Conservation (phyloP, 2,797 vertebrate genomes). For the Rhinoraja longicauda region DNA sequence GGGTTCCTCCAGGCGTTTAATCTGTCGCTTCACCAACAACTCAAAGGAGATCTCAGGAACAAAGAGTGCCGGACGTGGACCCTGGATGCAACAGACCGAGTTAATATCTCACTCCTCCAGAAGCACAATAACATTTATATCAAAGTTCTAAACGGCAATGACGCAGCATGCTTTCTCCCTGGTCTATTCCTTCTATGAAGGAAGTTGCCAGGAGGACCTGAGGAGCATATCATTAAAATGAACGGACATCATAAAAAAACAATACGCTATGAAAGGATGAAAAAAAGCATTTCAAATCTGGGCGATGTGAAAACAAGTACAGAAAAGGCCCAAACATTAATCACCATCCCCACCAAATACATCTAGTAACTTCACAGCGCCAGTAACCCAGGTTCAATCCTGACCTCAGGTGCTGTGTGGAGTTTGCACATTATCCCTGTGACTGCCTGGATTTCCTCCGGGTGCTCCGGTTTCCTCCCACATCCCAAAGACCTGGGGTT, state of each 20-base stretch:
- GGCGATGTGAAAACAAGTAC: neutral
- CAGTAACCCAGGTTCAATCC: no score
- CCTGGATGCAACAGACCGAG: conserved; percentile 56
- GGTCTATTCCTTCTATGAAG: neutral
- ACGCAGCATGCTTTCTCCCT: neutral
- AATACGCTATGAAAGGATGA: neutral
- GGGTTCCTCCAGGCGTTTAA: conserved; percentile 93
- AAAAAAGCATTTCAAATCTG: neutral
- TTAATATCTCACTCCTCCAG: neutral
- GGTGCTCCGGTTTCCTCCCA: no score
- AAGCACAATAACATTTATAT: neutral
- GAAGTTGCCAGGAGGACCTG: neutral
- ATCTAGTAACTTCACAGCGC: no score
- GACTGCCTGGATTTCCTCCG: no score
- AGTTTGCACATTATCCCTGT: no score
- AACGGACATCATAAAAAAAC: neutral
- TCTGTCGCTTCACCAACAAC: conserved; percentile 92
- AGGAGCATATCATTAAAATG: neutral
- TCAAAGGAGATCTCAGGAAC: conserved; percentile 96
- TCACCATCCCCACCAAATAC: no score
- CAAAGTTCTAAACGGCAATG: neutral
- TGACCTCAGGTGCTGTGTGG: no score
- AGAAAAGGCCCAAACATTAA: no score
- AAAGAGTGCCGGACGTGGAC: conserved; percentile 91
- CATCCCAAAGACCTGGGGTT: no score